phyloP scores from a whole-genome alignment of 2,797 vertebrate genomes.

The Selene dorsalis region DNA sequence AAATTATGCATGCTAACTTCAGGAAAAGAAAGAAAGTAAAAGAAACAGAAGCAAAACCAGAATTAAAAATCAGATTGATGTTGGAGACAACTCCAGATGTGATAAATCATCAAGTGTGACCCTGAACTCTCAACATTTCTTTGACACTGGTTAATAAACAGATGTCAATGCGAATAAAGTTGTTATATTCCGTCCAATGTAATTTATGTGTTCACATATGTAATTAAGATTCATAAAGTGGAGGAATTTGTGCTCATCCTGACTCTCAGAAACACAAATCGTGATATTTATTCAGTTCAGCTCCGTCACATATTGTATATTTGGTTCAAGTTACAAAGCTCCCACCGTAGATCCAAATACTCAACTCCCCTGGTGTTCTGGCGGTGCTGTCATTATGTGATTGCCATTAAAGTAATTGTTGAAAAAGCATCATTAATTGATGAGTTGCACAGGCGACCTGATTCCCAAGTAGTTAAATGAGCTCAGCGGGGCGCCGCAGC shows the following conservation, averaged over 20 bases:
- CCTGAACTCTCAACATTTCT: no score
- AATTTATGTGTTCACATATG: background rate
- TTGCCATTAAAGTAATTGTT: slow-evolving; percentile 68
- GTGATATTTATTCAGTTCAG: slow-evolving; percentile 29
- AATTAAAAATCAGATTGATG: no score
- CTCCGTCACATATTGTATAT: slow-evolving; percentile 18
- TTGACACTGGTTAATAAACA: no score
- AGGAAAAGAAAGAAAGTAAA: no score
- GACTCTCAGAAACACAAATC: background rate
- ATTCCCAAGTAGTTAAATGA: slow-evolving; percentile 74
- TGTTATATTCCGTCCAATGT: background rate
- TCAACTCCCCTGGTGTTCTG: slow-evolving; percentile 28
- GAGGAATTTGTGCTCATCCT: background rate
- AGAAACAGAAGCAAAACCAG: no score
- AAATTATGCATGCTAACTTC: background rate
- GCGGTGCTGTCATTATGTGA: slow-evolving; percentile 47
- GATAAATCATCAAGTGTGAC: no score
- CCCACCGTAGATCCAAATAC: slow-evolving; percentile 23
- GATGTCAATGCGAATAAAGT: no score
- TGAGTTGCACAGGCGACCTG: slow-evolving; percentile 69
- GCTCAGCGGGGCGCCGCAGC: slow-evolving; percentile 52
- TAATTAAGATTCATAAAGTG: background rate
- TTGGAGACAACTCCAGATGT: no score
- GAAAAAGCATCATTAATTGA: slow-evolving; percentile 70
- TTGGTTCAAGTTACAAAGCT: slow-evolving; percentile 5